Percentiles rank a stretch among this genome's conserved stretches.
These are phyloP conservation scores for Malacosoma neustria DNA, from an alignment of 2,888 invertebrate genomes.

Conservation along the genomic window DNA sequence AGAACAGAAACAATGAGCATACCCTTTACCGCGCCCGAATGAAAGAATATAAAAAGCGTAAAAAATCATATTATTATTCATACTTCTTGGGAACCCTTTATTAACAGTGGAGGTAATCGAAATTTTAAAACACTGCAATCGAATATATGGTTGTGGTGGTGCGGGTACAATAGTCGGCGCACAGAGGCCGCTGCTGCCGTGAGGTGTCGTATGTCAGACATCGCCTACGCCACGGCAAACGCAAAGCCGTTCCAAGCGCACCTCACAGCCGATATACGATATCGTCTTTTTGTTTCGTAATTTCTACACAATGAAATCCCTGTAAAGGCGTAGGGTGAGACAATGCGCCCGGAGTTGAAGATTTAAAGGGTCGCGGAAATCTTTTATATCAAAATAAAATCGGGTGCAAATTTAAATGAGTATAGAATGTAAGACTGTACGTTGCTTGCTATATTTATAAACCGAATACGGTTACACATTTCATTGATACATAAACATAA, in stretches of 20 bases:
- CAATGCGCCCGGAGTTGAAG: conserved; percentile 69
- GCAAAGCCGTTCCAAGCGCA: conserved; percentile 20
- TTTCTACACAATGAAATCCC: conserved; percentile 60
- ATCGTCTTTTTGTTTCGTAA: conserved; percentile 71
- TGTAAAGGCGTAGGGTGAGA: conserved; percentile 68
- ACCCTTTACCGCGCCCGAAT: conserved; percentile 59
- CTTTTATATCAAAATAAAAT: conserved; percentile 72
- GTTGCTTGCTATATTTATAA: too few relatives aligned
- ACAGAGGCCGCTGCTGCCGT: conserved; percentile 15
- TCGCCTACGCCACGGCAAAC: conserved; percentile 26
- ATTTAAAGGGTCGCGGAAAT: conserved; percentile 49
- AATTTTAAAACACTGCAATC: conserved; percentile 71
- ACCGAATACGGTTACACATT: too few relatives aligned
- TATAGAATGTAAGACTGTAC: conserved; percentile 27
- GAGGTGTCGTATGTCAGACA: conserved; percentile 50
- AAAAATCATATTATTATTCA: conserved; percentile 53
- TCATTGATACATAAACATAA: too few relatives aligned
- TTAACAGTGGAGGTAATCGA: conserved; percentile 66
- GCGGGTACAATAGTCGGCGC: conserved; percentile 29
- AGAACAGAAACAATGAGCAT: conserved; percentile 65
- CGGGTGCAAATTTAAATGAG: conserved; percentile 73
- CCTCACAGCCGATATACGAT: conserved; percentile 62
- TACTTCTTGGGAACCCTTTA: conserved; percentile 70
- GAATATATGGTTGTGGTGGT: conserved; percentile 47
- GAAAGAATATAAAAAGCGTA: conserved; percentile 51